These are phyloP conservation scores for Xenopus borealis DNA, from an alignment of 2,113 vertebrate genomes.

Conservation along the genomic window DNA sequence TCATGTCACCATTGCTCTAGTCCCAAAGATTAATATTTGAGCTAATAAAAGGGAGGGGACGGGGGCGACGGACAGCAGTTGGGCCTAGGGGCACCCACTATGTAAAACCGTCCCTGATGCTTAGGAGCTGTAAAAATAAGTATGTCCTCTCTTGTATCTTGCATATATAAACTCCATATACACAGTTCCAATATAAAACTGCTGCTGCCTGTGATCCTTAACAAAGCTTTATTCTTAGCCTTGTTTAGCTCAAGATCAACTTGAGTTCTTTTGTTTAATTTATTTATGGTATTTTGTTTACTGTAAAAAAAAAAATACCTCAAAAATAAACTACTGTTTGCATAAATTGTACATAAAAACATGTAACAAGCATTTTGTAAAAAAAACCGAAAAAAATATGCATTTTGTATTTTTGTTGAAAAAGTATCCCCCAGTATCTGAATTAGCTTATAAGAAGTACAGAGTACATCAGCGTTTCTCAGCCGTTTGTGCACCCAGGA, in stretches of 20 bases:
- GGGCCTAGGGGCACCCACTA: too few relatives aligned
- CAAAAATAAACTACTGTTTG: slow-evolving; percentile 60
- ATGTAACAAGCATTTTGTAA: slow-evolving; percentile 56
- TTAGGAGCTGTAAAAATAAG: too few relatives aligned
- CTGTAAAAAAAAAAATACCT: slow-evolving; percentile 70
- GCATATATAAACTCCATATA: too few relatives aligned
- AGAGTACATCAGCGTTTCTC: not conserved
- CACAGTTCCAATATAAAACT: too few relatives aligned
- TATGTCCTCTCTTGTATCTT: too few relatives aligned
- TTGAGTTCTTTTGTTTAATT: slow-evolving; percentile 60
- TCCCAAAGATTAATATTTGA: too few relatives aligned
- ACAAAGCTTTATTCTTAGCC: slow-evolving; percentile 60
- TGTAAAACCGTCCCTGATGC: too few relatives aligned
- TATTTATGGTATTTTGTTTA: slow-evolving; percentile 66
- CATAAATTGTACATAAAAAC: slow-evolving; percentile 56
- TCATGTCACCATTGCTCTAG: too few relatives aligned
- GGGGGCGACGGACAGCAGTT: too few relatives aligned
- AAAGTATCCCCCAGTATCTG: not conserved
- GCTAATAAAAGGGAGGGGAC: too few relatives aligned
- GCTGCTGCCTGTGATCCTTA: slow-evolving; percentile 57
- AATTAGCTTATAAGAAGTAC: not conserved
- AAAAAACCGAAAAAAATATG: slow-evolving; percentile 21
- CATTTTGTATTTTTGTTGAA: slow-evolving; percentile 1
- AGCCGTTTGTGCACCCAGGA: not conserved
- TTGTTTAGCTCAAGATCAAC: slow-evolving; percentile 64